Conservation (phyloP, 2,888 invertebrate species). For the Torymus texanus region DNA sequence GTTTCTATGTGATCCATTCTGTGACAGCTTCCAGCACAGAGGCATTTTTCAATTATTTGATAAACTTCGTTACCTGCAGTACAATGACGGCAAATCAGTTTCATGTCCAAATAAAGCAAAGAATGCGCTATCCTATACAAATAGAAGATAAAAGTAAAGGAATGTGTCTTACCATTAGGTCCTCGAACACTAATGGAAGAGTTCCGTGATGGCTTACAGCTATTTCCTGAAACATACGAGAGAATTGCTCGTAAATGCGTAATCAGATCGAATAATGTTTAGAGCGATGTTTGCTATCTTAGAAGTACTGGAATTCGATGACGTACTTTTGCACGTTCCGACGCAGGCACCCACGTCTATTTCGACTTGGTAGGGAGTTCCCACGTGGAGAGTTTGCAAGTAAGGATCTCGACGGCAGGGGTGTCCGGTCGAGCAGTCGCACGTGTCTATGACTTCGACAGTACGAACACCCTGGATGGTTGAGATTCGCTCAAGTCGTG, state of each 20-base stretch:
- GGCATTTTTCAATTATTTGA: slow-evolving; percentile 74
- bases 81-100: background rate
- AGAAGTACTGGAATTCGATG: background rate
- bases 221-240: slow-evolving; percentile 61
- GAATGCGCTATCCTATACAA: too few relatives aligned
- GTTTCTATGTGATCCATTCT: slow-evolving; percentile 74
- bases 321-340: slow-evolving; percentile 72
- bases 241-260: background rate
- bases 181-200: slow-evolving; percentile 71
- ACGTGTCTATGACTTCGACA: slow-evolving; percentile 71
- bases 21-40: slow-evolving; percentile 74
- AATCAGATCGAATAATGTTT: too few relatives aligned
- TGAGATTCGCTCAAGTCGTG: slow-evolving; percentile 71
- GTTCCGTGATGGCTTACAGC: slow-evolving; percentile 72
- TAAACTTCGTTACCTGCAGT: slow-evolving; percentile 70
- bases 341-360: slow-evolving; percentile 73
- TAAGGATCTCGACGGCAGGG: slow-evolving; percentile 70
- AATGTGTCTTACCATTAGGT: slow-evolving; percentile 70
- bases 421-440: slow-evolving; percentile 69
- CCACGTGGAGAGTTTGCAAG: slow-evolving; percentile 70
- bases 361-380: slow-evolving; percentile 73
- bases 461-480: slow-evolving; percentile 72
- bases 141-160: slow-evolving; percentile 3
- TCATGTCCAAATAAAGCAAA: too few relatives aligned
- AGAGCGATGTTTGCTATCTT: too few relatives aligned